Base-by-base conservation (phyloP, 2,113 vertebrate genomes). In the Serilophus lunatus region DNA sequence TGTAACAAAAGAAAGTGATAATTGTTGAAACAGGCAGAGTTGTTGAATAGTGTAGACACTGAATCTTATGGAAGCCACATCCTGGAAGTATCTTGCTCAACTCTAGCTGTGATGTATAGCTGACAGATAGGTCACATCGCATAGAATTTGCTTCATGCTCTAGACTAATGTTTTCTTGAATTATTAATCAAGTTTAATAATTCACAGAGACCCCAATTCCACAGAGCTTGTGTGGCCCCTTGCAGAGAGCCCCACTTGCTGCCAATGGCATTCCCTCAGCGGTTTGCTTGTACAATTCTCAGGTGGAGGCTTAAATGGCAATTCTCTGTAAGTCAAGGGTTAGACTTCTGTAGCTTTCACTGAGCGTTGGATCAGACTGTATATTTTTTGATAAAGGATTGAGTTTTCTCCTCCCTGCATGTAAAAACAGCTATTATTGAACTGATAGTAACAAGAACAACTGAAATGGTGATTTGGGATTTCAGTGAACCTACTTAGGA, bases 171-270 rank as follows among this genome's bases (percentile, higher is more conserved):
- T 85, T 92, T 92, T 82, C 65, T 77, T 96, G 57, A 88, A 91
- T 90, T 92, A 95, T 92, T 92, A 70, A 87, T 91, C 13, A 35
- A 86, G 64, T 95, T 95, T 63, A 96, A 86, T 91, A 94, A 94
- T 95, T 95, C 80, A 97, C 56, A 83, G 91, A 64, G 79, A 86
- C 66, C 82, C 86, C 93, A 83, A 0, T 65, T 90, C 66, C 70
- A 86, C n/a, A 53, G 90, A 90, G 53, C 29, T 80, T 76, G 36
- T 77, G 86, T 94, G 77, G 83, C 51, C 81, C 92, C 69, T 88
- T 71, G 51, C 64, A 50, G 47, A 88, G 82, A 86, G 64, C 72
- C 92, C 94, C 60, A 53, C 57, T 91, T 91, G 60, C 38, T 66
- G 45, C 59, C 56, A 28, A 31, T 50, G n/a, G 26, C 63, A 42